phyloP scores from a whole-genome alignment of 2,113 vertebrate genomes.

The Ondatra zibethicus region DNA sequence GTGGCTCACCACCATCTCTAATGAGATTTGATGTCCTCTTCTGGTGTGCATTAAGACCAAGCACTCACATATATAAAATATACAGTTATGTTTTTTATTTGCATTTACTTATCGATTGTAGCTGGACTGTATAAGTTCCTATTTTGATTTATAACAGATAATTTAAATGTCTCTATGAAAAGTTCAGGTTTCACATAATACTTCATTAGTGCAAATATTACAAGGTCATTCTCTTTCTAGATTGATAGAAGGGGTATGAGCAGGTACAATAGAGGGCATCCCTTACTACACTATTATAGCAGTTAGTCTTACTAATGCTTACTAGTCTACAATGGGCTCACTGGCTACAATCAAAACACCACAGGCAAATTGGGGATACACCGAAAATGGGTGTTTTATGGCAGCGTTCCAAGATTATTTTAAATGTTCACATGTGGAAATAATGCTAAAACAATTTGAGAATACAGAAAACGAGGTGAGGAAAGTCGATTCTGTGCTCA shows the following conservation, averaged over 20 bases:
- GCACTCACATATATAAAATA: no score
- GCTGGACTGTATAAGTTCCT: not conserved
- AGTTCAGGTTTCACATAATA: not conserved
- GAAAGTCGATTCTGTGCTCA: not conserved
- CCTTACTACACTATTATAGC: not conserved
- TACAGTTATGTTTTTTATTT: not conserved
- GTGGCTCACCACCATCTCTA: no score
- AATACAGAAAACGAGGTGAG: not conserved
- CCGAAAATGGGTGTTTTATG: not conserved
- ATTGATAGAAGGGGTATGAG: not conserved
- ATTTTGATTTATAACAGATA: slow-evolving; percentile 9
- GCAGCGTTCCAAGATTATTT: not conserved
- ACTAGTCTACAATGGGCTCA: not conserved
- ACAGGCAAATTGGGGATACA: not conserved
- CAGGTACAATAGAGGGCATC: not conserved
- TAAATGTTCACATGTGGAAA: not conserved
- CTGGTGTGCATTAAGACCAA: no score
- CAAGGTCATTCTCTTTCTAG: not conserved
- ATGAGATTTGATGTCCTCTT: no score
- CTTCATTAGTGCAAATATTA: not conserved
- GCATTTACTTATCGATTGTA: not conserved
- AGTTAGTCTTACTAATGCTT: not conserved
- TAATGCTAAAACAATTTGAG: not conserved
- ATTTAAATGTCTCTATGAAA: not conserved
- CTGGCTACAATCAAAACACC: not conserved